Evolutionary conservation across 2,888 invertebrate genomes (phyloP).

Genomic region (Sinodicranocentrus sp.): DNA sequence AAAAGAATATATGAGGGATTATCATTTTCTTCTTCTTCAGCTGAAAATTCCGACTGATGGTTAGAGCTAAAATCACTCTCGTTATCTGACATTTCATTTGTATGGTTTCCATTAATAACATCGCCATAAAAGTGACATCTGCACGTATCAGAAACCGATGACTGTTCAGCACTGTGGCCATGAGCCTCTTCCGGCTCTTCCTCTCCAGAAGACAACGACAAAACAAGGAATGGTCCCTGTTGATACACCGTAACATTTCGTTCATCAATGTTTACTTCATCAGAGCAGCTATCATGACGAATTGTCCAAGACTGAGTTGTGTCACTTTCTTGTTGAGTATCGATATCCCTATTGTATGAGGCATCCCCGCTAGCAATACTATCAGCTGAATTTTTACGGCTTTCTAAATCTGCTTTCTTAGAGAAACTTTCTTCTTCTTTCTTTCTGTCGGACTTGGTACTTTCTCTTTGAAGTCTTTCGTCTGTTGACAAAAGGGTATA

Average conservation of each 20-base stretch:
- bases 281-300: too few relatives aligned
- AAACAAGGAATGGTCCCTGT: not conserved
- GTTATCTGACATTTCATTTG: too few relatives aligned
- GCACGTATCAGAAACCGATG: too few relatives aligned
- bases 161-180: too few relatives aligned
- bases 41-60: not conserved
- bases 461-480: constrained; percentile 29
- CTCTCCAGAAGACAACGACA: too few relatives aligned
- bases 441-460: constrained; percentile 32
- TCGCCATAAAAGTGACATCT: too few relatives aligned
- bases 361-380: constrained; percentile 40
- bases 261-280: too few relatives aligned
- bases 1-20: not conserved
- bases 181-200: too few relatives aligned
- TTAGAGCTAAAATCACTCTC: too few relatives aligned
- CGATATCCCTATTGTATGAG: not conserved
- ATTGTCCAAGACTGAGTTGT: too few relatives aligned
- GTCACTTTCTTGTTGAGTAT: too few relatives aligned
- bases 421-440: constrained; percentile 27
- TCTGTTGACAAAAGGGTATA: constrained; percentile 25
- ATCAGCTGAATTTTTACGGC: not conserved
- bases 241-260: not conserved
- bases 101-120: too few relatives aligned
- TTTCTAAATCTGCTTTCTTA: not conserved
- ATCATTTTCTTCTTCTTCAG: not conserved